phyloP scores from a whole-genome alignment of 2,797 vertebrate species.

The Kryptolebias ocellatus region DNA sequence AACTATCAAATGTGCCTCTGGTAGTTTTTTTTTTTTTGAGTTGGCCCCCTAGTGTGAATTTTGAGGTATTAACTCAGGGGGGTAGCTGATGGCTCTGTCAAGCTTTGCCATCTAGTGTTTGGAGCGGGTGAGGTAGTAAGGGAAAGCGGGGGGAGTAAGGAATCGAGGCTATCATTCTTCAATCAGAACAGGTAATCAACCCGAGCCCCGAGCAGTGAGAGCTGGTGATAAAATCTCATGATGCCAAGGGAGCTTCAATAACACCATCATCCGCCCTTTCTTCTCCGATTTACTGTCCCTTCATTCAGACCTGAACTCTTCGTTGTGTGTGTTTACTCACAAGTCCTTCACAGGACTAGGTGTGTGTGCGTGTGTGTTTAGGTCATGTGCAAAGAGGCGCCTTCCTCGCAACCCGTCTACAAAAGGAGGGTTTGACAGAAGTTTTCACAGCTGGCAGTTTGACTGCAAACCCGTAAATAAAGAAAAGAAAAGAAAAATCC shows the following conservation, averaged over 20 bases:
- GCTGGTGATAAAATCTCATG: conserved; percentile 30
- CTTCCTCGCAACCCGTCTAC: conserved; percentile 32
- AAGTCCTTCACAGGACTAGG: conserved; percentile 8
- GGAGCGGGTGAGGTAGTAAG: conserved; percentile 71
- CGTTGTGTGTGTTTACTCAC: conserved; percentile 23
- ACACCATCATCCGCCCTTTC: conserved; percentile 27
- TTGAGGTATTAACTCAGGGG: conserved; percentile 78
- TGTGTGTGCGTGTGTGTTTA: conserved; percentile 25
- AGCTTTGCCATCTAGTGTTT: conserved; percentile 71
- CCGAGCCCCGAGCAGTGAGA: conserved; percentile 38
- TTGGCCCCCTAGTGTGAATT: conserved; percentile 32
- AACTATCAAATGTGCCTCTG: conserved; percentile 42
- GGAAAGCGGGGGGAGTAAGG: conserved; percentile 43
- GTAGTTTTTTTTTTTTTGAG: conserved; percentile 24
- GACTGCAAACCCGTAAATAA: conserved; percentile 33
- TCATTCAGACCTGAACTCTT: conserved; percentile 8
- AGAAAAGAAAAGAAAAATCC: conserved; percentile 12
- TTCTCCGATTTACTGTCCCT: conserved; percentile 23
- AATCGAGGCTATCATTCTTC: conserved; percentile 52
- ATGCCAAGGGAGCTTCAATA: conserved; percentile 42
- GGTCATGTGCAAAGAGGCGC: neutral
- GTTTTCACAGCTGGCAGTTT: conserved; percentile 50
- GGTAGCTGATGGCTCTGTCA: conserved; percentile 81
- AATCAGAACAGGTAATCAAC: conserved; percentile 46
- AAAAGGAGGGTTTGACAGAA: conserved; percentile 24